A percentile compares a stretch with the other conserved stretches of the same genome.
These are phyloP conservation scores for Chrysotoxum bicinctum DNA, from an alignment of 2,888 invertebrate genomes.

Conservation along the genomic window DNA sequence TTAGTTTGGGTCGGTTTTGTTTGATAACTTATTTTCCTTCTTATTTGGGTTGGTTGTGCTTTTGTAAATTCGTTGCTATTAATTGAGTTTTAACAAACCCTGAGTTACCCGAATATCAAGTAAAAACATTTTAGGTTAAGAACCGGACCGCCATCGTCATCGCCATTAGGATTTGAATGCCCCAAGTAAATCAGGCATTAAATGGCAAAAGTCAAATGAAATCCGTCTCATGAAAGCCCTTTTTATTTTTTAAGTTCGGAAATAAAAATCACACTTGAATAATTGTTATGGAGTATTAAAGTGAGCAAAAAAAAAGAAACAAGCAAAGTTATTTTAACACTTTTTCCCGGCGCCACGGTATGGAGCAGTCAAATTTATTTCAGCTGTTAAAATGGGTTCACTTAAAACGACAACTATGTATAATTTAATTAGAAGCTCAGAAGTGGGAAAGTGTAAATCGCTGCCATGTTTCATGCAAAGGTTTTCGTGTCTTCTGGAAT, in stretches of 20 bases:
- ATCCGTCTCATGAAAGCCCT: conserved; percentile 12
- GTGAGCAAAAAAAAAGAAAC: background rate
- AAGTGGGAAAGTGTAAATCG: conserved; percentile 33
- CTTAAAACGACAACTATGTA: background rate
- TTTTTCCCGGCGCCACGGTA: background rate
- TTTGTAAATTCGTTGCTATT: conserved; percentile 56
- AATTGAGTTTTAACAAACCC: conserved; percentile 65
- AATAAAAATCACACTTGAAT: conserved; percentile 24
- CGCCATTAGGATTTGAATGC: conserved; percentile 19
- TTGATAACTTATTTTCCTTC: conserved; percentile 66
- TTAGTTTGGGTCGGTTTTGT: conserved; percentile 68
- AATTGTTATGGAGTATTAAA: background rate
- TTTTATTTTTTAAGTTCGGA: background rate
- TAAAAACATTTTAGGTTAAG: conserved; percentile 9
- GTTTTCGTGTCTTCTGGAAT: conserved; percentile 16
- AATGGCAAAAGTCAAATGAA: conserved; percentile 27
- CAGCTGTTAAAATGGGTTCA: conserved; percentile 17
- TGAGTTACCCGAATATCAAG: conserved; percentile 15
- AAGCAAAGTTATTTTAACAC: background rate
- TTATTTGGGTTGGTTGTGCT: conserved; percentile 16
- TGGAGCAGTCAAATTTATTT: conserved; percentile 6
- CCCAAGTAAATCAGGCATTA: conserved; percentile 32
- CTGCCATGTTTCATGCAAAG: conserved; percentile 41
- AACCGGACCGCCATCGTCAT: background rate
- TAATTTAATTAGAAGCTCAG: background rate